These are phyloP conservation scores for Epizoanthus scotinus DNA, from an alignment of 92 coral and sea anemone genomes.

Conservation along the genomic window DNA sequence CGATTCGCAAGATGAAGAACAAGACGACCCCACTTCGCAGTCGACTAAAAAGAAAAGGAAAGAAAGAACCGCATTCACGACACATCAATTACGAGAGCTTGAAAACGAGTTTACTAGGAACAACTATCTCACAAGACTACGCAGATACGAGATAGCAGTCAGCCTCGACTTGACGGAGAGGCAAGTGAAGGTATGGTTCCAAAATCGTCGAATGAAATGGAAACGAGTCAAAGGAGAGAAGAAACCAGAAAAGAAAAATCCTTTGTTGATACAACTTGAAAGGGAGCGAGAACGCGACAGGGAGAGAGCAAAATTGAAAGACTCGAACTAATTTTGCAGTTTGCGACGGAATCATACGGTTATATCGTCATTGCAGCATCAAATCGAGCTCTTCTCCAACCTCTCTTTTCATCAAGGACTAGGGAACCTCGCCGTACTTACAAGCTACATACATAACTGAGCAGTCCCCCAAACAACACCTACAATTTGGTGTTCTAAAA, in stretches of 20 bases:
- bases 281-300: slow-evolving; percentile 57
- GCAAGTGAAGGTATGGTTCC: slow-evolving; percentile 98
- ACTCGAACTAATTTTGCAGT: not conserved
- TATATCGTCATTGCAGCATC: too few species aligned
- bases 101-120: slow-evolving; percentile 95
- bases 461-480: too few species aligned
- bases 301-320: slow-evolving; percentile 24
- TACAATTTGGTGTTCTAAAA: too few species aligned
- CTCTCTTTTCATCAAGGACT: too few species aligned
- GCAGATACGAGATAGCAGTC: slow-evolving; percentile 97
- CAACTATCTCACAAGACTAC: slow-evolving; percentile 93
- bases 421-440: too few species aligned
- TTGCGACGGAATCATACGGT: too few species aligned
- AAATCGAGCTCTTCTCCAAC: too few species aligned
- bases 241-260: slow-evolving; percentile 94
- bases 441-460: too few species aligned
- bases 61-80: slow-evolving; percentile 96
- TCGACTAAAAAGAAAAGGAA: slow-evolving; percentile 79
- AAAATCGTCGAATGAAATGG: slow-evolving; percentile 98
- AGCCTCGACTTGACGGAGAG: slow-evolving; percentile 96
- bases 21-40: slow-evolving; percentile 13
- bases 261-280: slow-evolving; percentile 75
- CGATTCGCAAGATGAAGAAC: slow-evolving; percentile 38
- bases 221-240: slow-evolving; percentile 96
- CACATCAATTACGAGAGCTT: slow-evolving; percentile 94